A percentile compares a stretch with the other conserved stretches of the same genome.
These are phyloP conservation scores for Ichneumon xanthorius DNA, from an alignment of 2,888 invertebrate species.

Conservation along the genomic window DNA sequence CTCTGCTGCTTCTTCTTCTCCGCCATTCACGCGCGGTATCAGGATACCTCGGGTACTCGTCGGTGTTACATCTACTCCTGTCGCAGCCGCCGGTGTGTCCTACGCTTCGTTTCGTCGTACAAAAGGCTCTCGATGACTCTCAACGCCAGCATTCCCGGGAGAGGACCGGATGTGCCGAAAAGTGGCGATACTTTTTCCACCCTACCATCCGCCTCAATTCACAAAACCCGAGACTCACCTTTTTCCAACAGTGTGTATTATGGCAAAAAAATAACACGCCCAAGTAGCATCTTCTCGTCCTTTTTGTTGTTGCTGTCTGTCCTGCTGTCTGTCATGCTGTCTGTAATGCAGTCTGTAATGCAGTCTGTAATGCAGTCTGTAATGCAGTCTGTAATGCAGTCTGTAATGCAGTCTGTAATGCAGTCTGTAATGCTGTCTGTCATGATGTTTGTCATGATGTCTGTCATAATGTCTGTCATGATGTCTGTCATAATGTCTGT, in stretches of 20 bases:
- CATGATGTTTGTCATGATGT: too few relatives aligned
- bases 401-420: too few relatives aligned
- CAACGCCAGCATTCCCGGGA: conserved; percentile 27
- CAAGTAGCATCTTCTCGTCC: neutral
- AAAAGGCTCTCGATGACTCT: conserved; percentile 49
- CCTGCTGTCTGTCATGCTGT: too few relatives aligned
- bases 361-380: too few relatives aligned
- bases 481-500: too few relatives aligned
- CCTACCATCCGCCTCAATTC: conserved; percentile 3
- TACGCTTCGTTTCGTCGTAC: conserved; percentile 43
- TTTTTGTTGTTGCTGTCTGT: neutral
- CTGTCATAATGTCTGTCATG: too few relatives aligned
- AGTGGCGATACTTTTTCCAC: conserved; percentile 34
- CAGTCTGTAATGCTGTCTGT: too few relatives aligned
- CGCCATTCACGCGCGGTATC: conserved; percentile 19
- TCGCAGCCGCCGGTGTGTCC: neutral
- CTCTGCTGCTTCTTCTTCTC: conserved; percentile 22
- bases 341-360: too few relatives aligned
- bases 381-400: too few relatives aligned
- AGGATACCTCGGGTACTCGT: conserved; percentile 1
- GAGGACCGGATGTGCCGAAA: conserved; percentile 46
- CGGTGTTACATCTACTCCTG: conserved; percentile 31
- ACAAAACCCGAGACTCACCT: neutral
- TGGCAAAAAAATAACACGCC: neutral
- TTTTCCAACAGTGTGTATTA: neutral